phyloP scores from a whole-genome alignment of 2,113 vertebrate species.

The Burhinus bistriatus region DNA sequence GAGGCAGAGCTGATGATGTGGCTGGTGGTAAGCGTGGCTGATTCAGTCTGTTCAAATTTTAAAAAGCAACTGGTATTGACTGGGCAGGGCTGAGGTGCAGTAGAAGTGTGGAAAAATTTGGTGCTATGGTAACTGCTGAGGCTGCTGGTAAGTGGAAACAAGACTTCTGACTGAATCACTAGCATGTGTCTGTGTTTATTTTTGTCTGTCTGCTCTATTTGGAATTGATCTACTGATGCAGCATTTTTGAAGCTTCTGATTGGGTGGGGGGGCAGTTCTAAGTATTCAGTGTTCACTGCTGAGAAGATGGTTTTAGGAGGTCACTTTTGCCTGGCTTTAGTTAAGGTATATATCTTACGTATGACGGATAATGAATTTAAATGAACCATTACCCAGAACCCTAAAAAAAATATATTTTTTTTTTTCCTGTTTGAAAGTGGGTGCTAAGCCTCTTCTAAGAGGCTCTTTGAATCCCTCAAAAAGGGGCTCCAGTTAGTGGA shows the following conservation, averaged over 20 bases:
- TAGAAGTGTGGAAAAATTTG: not conserved
- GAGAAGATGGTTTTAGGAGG: not conserved
- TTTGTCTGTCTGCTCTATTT: not conserved
- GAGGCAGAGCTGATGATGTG: not conserved
- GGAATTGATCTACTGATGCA: not conserved
- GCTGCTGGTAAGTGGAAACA: not conserved
- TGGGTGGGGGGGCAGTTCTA: not conserved
- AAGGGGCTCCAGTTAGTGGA: not conserved
- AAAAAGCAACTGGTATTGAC: not conserved
- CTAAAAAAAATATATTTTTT: not conserved
- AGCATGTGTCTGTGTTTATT: constrained; percentile 13
- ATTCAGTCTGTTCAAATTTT: not conserved
- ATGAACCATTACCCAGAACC: not conserved
- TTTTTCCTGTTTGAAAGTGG: not conserved
- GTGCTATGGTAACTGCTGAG: constrained; percentile 29
- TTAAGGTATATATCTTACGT: not conserved
- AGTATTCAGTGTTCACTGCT: not conserved
- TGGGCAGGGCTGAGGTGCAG: not conserved
- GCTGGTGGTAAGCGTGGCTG: not conserved
- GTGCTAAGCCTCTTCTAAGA: not conserved
- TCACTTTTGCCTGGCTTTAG: not conserved
- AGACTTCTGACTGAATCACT: not conserved
- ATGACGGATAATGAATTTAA: not conserved
- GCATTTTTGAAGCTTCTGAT: not conserved
- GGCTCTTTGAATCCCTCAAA: not conserved